Percentiles rank a stretch among this genome's conserved stretches.
These are phyloP conservation scores for Cosmia trapezina DNA, from an alignment of 2,888 invertebrate genomes.

Conservation along the genomic window DNA sequence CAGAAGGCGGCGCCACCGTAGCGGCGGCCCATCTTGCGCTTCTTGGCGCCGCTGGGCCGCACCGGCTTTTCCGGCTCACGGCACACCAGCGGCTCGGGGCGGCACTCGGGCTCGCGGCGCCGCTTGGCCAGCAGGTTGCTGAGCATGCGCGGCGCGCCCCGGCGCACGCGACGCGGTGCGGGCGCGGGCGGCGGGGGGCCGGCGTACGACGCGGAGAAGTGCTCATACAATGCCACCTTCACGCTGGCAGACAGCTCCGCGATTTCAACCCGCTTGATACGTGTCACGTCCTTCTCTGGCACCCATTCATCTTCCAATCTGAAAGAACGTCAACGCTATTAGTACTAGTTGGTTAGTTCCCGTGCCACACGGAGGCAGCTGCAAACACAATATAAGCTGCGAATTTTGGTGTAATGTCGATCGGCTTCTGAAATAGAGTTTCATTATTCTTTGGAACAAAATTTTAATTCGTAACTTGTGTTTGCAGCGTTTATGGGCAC, in stretches of 20 bases:
- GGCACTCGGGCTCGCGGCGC: constrained; percentile 68
- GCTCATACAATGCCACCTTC: constrained; percentile 88
- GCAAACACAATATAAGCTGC: constrained; percentile 80
- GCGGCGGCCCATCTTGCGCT: constrained; percentile 84
- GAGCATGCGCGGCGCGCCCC: constrained; percentile 68
- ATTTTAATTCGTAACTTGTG: constrained; percentile 69
- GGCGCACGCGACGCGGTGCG: constrained; percentile 81
- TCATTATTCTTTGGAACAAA: not conserved
- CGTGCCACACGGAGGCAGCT: constrained; percentile 85
- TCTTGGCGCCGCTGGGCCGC: constrained; percentile 82
- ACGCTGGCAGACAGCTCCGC: constrained; percentile 85
- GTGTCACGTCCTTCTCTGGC: constrained; percentile 92
- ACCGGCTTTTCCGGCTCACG: constrained; percentile 79
- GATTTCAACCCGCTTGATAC: constrained; percentile 91
- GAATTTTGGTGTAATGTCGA: constrained; percentile 52
- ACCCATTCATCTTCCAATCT: constrained; percentile 97
- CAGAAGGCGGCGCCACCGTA: constrained; percentile 86
- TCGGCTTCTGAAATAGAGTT: constrained; percentile 65
- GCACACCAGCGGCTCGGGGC: constrained; percentile 64
- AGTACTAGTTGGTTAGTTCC: not conserved
- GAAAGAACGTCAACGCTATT: constrained; percentile 70
- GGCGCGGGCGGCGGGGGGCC: constrained; percentile 56
- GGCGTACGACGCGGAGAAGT: constrained; percentile 85
- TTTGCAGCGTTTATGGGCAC: constrained; percentile 86
- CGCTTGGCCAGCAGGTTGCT: constrained; percentile 13